Evolutionary conservation across 2,888 invertebrate species (phyloP), one percentile per base, ranked within the genome.

Genomic region (Parnassius apollo): DNA sequence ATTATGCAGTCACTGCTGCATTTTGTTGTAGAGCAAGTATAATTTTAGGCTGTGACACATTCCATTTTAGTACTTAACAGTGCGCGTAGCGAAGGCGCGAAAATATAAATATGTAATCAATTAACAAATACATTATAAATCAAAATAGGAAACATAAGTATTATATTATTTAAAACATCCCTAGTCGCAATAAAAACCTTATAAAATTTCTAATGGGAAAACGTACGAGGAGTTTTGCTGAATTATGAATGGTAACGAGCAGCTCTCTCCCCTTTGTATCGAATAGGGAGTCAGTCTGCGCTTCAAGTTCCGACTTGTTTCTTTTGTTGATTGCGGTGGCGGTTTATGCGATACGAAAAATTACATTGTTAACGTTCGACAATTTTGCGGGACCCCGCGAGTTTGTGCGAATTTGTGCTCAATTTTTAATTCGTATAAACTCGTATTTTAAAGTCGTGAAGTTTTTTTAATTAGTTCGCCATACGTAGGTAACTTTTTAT

Each of bases 201-300:
- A 89, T 89, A 90, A 91, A 90, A 91, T 89, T 88, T 84, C 78
- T 88, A 90, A 91, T 91, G 81, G 89, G 88, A 91, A 91, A 91
- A 91, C 90, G 91, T 91, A 89, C 87, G 78, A 77, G 74, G 88
- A 88, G 89, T 88, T 90, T 88, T 85, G 72, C 72, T 73, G 90
- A 91, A 91, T 91, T 90, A 91, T 91, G 91, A 90, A 91, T 91
- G 86, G 88, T 90, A 91, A 91, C 91, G 88, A 91, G 88, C 80
- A 77, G 64, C 67, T 70, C 71, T 69, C 72, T 76, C 82, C 83
- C 81, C 77, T 78, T 69, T 69, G 68, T 69, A 68, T 69, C 61
- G 70, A 67, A 66, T 62, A 61, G 66, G 66, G 61, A 51, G 60
- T 76, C 49, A 71, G 74, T 73, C 73, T 75, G 75, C 75, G 69